These are phyloP conservation scores for Meleagris gallopavo DNA, from an alignment of 2,113 vertebrate genomes.

Conservation along the genomic window DNA sequence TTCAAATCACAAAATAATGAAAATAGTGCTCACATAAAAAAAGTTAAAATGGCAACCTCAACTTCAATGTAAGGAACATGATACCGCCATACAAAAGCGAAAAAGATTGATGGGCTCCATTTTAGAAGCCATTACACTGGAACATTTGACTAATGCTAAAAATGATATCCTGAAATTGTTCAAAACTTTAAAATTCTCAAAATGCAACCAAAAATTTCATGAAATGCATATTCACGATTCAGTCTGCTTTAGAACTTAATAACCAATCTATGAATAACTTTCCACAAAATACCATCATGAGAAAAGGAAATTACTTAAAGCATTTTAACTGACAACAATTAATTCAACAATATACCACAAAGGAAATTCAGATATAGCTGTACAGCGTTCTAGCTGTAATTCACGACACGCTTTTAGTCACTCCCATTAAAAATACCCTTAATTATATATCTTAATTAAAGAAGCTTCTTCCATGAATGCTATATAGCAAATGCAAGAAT, in stretches of 20 bases:
- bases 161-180: not conserved
- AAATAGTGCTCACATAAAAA: not conserved
- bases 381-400: not conserved
- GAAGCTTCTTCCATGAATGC: not conserved
- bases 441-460: conserved; percentile 42
- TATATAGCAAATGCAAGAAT: not conserved
- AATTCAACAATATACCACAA: conserved; percentile 63
- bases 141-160: not conserved
- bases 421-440: conserved; percentile 43
- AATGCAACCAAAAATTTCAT: conserved; percentile 4
- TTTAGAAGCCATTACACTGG: not conserved
- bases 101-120: not conserved
- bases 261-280: conserved; percentile 40
- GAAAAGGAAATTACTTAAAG: conserved; percentile 31
- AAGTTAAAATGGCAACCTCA: not conserved
- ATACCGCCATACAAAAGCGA: not conserved
- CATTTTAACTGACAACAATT: conserved; percentile 58
- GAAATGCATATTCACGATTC: not conserved
- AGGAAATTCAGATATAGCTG: conserved; percentile 39
- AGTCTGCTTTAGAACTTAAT: conserved; percentile 5
- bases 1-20: not conserved
- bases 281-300: conserved; percentile 1
- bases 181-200: conserved; percentile 11
- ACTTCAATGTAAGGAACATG: not conserved
- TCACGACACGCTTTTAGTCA: conserved; percentile 1